Percentiles rank a stretch among this genome's conserved stretches.
Conservation (phyloP, 2,888 invertebrate species). For the Dermolepida albohirtum region DNA sequence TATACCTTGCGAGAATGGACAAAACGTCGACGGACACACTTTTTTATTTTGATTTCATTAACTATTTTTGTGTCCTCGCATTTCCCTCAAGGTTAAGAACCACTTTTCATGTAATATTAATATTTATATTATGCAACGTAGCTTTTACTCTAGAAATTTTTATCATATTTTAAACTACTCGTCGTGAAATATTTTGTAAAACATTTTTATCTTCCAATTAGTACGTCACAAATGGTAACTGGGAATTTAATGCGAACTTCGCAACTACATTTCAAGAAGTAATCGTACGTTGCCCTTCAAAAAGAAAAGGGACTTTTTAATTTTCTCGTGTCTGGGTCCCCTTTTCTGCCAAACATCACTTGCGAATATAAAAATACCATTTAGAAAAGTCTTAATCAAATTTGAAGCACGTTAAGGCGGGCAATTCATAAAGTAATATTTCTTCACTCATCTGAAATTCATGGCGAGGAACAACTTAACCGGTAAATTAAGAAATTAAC, state of each 20-base stretch:
- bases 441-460: constrained; percentile 63
- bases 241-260: not conserved
- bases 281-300: constrained; percentile 5
- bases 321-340: constrained; percentile 23
- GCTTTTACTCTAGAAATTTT: too few relatives aligned
- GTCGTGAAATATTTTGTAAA: too few relatives aligned
- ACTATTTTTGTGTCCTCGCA: too few relatives aligned
- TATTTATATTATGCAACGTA: too few relatives aligned
- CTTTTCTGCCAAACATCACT: constrained; percentile 6
- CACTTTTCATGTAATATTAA: too few relatives aligned
- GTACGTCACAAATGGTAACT: not conserved
- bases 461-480: constrained; percentile 64
- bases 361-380: constrained; percentile 47
- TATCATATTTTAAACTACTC: too few relatives aligned
- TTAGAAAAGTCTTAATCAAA: constrained; percentile 60
- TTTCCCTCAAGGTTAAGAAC: too few relatives aligned
- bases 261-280: not conserved
- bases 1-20: too few relatives aligned
- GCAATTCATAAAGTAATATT: constrained; percentile 64
- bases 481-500: constrained; percentile 67
- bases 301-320: constrained; percentile 40
- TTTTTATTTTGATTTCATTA: too few relatives aligned
- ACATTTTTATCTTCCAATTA: not conserved
- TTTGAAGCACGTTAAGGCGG: constrained; percentile 60
- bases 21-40: too few relatives aligned